phyloP scores from a whole-genome alignment of 2,888 invertebrate species.

The Dorcus parallelipipedus region DNA sequence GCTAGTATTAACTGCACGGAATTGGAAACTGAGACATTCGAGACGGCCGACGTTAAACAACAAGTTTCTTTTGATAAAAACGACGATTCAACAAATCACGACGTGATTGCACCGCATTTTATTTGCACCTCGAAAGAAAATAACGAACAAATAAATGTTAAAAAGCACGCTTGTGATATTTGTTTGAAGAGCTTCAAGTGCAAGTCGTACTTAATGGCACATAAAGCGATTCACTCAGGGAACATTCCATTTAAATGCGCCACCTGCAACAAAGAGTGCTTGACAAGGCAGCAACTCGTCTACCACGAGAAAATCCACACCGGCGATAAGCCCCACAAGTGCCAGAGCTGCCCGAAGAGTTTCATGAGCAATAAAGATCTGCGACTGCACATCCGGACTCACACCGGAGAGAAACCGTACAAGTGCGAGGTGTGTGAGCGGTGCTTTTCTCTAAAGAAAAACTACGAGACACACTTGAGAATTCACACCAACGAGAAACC shows the following conservation, averaged over 20 bases:
- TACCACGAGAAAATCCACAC: constrained; percentile 17
- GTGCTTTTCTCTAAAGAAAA: constrained; percentile 14
- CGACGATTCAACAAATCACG: no score
- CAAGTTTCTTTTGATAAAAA: no score
- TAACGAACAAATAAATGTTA: constrained; percentile 2
- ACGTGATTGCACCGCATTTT: constrained; percentile 8
- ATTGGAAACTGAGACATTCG: no score
- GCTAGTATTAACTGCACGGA: no score
- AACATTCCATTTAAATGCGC: constrained; percentile 11
- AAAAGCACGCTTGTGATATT: constrained; percentile 13
- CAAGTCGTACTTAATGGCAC: constrained; percentile 12
- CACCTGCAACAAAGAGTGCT: constrained; percentile 10
- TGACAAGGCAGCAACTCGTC: constrained; percentile 13
- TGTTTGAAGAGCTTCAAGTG: constrained; percentile 15
- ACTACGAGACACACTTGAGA: constrained; percentile 15
- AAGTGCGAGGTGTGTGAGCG: constrained; percentile 8
- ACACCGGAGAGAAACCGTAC: constrained; percentile 15
- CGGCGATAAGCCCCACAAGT: constrained; percentile 12
- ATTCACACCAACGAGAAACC: constrained; percentile 16
- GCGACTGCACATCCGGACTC: constrained; percentile 11
- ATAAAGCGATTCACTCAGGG: constrained; percentile 10
- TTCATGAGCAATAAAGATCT: constrained; percentile 16
- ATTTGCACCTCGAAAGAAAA: constrained; percentile 10
- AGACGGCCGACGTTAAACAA: no score
- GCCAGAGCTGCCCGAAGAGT: constrained; percentile 12